Evolutionary conservation across 1,140 invertebrate species (phyloP).

Genomic region (Trigoniulus corallinus): DNA sequence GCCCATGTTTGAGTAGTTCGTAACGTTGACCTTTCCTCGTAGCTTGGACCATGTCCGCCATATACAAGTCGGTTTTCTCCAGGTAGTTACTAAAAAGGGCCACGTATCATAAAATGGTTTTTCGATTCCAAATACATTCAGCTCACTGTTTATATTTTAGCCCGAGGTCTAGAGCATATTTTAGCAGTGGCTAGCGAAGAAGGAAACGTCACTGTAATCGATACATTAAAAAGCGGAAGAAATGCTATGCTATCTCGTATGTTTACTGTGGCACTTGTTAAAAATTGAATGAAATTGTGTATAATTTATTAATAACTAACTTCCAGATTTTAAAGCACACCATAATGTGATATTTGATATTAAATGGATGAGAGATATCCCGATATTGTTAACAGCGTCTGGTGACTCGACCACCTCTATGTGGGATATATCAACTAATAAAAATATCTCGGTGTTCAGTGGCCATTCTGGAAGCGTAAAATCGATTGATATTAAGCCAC

Average conservation of each 20-base stretch:
- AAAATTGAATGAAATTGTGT: too few relatives aligned
- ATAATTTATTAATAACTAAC: too few relatives aligned
- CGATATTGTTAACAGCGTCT: slow-evolving; percentile 61
- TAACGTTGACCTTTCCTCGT: too few relatives aligned
- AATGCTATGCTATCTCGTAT: too few relatives aligned
- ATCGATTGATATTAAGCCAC: slow-evolving; percentile 47
- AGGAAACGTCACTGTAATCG: slow-evolving; percentile 37
- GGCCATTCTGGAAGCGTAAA: slow-evolving; percentile 63
- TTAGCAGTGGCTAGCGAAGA: slow-evolving; percentile 69
- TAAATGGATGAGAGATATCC: slow-evolving; percentile 56
- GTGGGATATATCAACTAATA: slow-evolving; percentile 39
- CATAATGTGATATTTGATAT: slow-evolving; percentile 77
- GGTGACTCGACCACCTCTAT: slow-evolving; percentile 62
- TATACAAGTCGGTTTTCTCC: too few relatives aligned
- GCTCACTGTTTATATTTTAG: too few relatives aligned
- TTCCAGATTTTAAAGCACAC: slow-evolving; percentile 42
- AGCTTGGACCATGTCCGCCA: too few relatives aligned
- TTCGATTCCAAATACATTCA: too few relatives aligned
- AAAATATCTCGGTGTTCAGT: slow-evolving; percentile 37
- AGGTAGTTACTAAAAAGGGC: too few relatives aligned
- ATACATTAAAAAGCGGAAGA: slow-evolving; percentile 8
- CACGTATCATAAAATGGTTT: too few relatives aligned
- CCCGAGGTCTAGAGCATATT: slow-evolving; percentile 40
- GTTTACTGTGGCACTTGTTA: too few relatives aligned
- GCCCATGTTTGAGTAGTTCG: too few relatives aligned